phyloP scores from a whole-genome alignment of 2,888 invertebrate genomes.

The Taenaris catops region DNA sequence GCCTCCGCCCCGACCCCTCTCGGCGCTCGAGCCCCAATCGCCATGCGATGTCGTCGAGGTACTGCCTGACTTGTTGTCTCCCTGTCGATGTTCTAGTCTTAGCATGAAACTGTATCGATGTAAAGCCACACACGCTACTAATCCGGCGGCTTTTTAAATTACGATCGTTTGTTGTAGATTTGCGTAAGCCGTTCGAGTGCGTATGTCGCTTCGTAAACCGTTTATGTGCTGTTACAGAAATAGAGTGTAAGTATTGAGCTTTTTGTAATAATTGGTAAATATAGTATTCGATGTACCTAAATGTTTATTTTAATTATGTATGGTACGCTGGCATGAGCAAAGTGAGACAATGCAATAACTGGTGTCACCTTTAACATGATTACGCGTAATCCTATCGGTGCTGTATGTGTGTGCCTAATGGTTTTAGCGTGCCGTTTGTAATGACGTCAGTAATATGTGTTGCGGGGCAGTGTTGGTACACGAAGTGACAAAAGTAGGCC shows the following conservation, averaged over 20 bases:
- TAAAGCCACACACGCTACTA: constrained; percentile 21
- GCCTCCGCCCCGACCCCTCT: constrained; percentile 64
- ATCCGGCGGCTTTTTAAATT: constrained; percentile 11
- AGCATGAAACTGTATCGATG: constrained; percentile 28
- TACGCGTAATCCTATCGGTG: constrained; percentile 24
- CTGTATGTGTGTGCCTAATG: constrained; percentile 16
- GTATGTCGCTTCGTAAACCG: constrained; percentile 23
- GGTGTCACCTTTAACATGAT: constrained; percentile 30
- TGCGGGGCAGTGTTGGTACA: constrained; percentile 54
- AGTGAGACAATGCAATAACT: constrained; percentile 65
- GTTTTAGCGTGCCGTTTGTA: constrained; percentile 16
- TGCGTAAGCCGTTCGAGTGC: constrained; percentile 19
- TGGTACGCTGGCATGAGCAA: constrained; percentile 26
- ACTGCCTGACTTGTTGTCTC: constrained; percentile 47
- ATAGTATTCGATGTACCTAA: constrained; percentile 27
- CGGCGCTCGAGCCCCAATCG: constrained; percentile 63
- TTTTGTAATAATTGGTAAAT: constrained; percentile 24
- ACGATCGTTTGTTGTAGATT: constrained; percentile 13
- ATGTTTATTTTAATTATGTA: constrained; percentile 25
- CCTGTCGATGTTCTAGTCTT: constrained; percentile 30
- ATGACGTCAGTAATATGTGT: constrained; percentile 50
- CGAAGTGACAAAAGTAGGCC: constrained; percentile 70
- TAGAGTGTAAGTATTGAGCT: constrained; percentile 21
- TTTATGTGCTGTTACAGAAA: constrained; percentile 23
- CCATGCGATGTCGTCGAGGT: constrained; percentile 75